Base-by-base conservation (phyloP, 1,140 invertebrate genomes). In the Drosophila sechellia region DNA sequence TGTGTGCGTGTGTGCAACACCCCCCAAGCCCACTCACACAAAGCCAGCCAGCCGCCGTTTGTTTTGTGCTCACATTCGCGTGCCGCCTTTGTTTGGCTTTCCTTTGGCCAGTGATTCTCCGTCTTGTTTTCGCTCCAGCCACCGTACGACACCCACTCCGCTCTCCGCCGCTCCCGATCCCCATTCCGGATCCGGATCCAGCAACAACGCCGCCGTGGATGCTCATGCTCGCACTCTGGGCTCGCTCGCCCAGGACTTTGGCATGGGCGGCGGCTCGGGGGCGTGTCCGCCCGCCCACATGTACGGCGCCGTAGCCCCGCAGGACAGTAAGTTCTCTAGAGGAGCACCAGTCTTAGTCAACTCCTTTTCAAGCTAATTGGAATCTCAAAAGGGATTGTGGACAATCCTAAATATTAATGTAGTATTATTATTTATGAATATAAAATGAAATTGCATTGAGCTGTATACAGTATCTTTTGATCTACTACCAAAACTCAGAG, bases 211-310 rank as follows among this genome's bases (percentile, higher is more conserved):
- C 90, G 91, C 90, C 91, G 91, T 92, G 91, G 91, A 92, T 92
- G 85, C 85, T 52, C 86, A 92, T 91, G 75, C 79, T 71, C 80
- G 90, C 54, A 63, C 80, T 69, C 85, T 92, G 85, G 90, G 87
- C 66, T 90, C 85, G 63, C 79, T 91, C 65, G 83, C 90, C 87
- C 90, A 92, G 87, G 90, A 92, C 77, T 92, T 91, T 77, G 90
- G 90, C 77, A 93, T 93, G 93, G 92, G 92, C 72, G 91, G 92
- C 70, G 92, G 92, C 71, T 79, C 92, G 60, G 85, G 92, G 43
- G 69, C 73, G 45, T 81, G 78, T 40, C 81, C 90, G 54, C 73
- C 85, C 13, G 79, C 86, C 43, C 92, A 93, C 73, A 79, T 93
- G 79, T 93, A 92, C 73, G 81, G 91, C 25, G 75, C 80, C 66